A percentile compares a stretch with the other conserved stretches of the same genome.
Conservation (phyloP, 2,113 vertebrate species). For the Erythrocercus mccallii region DNA sequence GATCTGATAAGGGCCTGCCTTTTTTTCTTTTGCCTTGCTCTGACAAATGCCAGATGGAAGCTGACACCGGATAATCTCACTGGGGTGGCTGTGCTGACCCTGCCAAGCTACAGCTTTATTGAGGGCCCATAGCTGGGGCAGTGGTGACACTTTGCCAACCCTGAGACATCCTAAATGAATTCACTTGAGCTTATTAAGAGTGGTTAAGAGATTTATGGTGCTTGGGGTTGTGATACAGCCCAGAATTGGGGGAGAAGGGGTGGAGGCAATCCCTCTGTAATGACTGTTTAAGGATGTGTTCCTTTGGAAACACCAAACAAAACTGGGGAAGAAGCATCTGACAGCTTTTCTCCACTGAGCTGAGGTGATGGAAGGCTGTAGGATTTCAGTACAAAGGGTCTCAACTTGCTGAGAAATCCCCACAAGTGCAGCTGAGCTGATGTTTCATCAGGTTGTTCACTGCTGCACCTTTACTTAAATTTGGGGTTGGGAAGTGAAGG, state of each 20-base stretch:
- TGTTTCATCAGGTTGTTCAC: not conserved
- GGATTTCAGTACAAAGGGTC: not conserved
- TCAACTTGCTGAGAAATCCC: not conserved
- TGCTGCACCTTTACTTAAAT: not conserved
- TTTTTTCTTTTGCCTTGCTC: not conserved
- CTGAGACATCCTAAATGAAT: not conserved
- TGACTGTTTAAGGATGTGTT: not conserved
- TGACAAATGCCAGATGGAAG: conserved; percentile 60
- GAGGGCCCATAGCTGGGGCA: not conserved
- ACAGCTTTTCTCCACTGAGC: not conserved
- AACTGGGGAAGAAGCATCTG: not conserved
- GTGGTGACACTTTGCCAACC: not conserved
- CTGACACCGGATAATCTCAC: conserved; percentile 18
- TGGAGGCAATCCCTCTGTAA: not conserved
- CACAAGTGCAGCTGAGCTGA: accelerated
- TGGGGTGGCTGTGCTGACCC: not conserved
- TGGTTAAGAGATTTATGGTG: not conserved
- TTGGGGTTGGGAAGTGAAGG: no score
- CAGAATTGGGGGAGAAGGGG: not conserved
- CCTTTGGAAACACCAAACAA: not conserved
- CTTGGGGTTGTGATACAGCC: not conserved
- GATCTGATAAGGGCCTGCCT: conserved; percentile 41
- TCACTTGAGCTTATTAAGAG: not conserved
- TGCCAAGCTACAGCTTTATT: not conserved
- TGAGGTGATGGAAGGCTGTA: not conserved